These are phyloP conservation scores for Drosophila meridiana DNA, from an alignment of 2,888 invertebrate species.

Conservation along the genomic window DNA sequence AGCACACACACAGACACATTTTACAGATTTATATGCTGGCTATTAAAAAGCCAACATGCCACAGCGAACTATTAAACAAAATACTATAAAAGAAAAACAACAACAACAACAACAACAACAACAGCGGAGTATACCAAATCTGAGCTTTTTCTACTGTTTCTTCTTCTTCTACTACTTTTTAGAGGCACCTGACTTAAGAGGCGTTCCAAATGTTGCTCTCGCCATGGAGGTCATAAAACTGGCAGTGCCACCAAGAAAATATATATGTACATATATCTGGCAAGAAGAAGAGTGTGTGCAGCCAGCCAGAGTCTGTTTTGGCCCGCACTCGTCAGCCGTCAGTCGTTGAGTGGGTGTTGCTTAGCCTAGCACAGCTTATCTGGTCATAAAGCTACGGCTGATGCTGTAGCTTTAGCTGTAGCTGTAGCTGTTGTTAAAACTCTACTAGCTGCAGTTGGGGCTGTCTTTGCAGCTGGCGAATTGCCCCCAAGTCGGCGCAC, in stretches of 20 bases:
- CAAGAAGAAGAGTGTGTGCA: conserved; percentile 27
- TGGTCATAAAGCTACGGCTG: conserved; percentile 30
- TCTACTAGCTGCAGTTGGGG: background rate
- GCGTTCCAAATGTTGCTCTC: conserved; percentile 56
- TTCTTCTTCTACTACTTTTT: conserved; percentile 50
- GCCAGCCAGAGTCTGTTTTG: conserved; percentile 29
- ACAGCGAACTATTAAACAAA: conserved; percentile 52
- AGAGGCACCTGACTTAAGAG: conserved; percentile 72
- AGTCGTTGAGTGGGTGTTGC: conserved; percentile 68
- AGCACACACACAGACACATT: conserved; percentile 18
- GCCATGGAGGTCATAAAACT: conserved; percentile 75
- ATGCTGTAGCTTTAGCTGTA: background rate
- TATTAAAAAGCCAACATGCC: conserved; percentile 68
- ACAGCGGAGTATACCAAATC: conserved; percentile 55
- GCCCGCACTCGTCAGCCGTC: conserved; percentile 22
- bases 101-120: background rate
- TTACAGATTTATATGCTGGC: conserved; percentile 62
- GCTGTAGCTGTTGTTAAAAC: conserved; percentile 2
- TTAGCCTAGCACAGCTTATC: conserved; percentile 54
- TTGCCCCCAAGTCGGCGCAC: conserved; percentile 33
- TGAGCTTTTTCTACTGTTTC: conserved; percentile 71
- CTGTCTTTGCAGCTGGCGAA: conserved; percentile 24
- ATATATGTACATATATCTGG: background rate
- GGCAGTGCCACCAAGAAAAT: conserved; percentile 72
- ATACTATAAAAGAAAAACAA: conserved; percentile 34